Percentiles rank a stretch among this genome's conserved stretches.
These are phyloP conservation scores for Leptobrachium leishanense DNA, from an alignment of 2,113 vertebrate species.

Conservation along the genomic window DNA sequence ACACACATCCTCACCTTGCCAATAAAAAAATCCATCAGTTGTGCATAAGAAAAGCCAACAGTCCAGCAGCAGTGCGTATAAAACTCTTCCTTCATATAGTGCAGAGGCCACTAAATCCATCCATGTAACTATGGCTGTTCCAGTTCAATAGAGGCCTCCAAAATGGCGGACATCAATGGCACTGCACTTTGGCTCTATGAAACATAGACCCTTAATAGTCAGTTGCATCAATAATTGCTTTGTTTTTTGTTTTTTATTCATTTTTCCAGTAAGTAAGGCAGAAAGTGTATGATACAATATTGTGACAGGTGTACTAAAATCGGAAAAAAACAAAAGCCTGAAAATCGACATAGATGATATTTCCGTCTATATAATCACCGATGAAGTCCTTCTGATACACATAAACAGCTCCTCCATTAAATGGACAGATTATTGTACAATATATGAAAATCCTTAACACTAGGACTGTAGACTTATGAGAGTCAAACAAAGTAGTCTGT, in stretches of 20 bases:
- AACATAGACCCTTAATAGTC: slow-evolving; percentile 15
- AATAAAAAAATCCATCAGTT: slow-evolving; percentile 23
- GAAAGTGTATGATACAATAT: slow-evolving; percentile 48
- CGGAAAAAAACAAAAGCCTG: slow-evolving; percentile 21
- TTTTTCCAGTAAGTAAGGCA: slow-evolving; percentile 39
- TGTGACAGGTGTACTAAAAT: slow-evolving; percentile 24
- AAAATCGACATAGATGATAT: slow-evolving; percentile 5
- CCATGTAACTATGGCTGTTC: slow-evolving; percentile 4
- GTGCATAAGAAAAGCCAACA: slow-evolving; percentile 22
- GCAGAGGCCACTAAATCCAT: slow-evolving; percentile 44
- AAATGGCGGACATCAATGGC: slow-evolving; percentile 11
- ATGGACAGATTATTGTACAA: slow-evolving; percentile 18
- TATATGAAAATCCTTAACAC: neutral
- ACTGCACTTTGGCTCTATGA: slow-evolving; percentile 41
- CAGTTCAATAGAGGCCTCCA: slow-evolving; percentile 32
- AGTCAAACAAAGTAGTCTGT: neutral
- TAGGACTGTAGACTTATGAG: no score
- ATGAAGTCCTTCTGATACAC: slow-evolving; percentile 13
- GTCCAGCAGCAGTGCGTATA: neutral
- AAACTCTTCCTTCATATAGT: slow-evolving; percentile 46
- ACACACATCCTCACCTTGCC: slow-evolving; percentile 31
- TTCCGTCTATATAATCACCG: neutral
- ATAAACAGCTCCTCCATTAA: slow-evolving; percentile 9
- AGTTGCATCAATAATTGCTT: slow-evolving; percentile 27
- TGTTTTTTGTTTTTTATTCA: neutral